Evolutionary conservation across 2,888 invertebrate genomes (phyloP).

Genomic region (Lepas anatifera): DNA sequence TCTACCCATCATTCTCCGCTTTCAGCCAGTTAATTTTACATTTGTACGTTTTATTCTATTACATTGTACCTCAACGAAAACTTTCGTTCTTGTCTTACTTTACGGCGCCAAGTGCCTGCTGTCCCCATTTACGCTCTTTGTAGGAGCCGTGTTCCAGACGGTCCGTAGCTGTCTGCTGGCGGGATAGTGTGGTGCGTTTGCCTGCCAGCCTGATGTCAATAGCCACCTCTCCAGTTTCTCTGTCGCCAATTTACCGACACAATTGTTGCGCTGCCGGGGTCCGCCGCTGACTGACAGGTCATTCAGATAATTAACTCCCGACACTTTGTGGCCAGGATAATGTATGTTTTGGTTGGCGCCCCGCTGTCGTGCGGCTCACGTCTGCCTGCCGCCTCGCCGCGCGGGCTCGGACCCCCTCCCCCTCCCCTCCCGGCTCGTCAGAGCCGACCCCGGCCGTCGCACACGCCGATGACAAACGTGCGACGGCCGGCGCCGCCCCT

Average conservation of each 20-base stretch:
- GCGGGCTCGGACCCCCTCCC: background rate
- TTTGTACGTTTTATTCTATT: no score
- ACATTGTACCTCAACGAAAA: no score
- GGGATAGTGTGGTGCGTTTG: background rate
- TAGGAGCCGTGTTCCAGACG: no score
- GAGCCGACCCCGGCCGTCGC: background rate
- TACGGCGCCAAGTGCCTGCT: no score
- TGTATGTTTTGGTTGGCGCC: background rate
- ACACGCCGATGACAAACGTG: background rate
- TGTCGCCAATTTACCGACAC: background rate
- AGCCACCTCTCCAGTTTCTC: background rate
- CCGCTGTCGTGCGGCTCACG: background rate
- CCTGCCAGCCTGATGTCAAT: background rate
- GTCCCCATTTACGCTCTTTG: no score
- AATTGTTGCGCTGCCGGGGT: background rate
- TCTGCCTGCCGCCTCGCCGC: background rate
- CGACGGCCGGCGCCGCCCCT: background rate
- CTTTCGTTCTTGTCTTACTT: no score
- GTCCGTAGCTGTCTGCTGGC: no score
- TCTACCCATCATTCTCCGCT: no score
- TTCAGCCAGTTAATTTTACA: no score
- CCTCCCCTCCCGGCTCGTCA: background rate
- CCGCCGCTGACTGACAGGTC: background rate
- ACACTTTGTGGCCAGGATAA: background rate
- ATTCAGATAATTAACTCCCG: conserved; percentile 2